Base-by-base conservation (phyloP, 2,113 vertebrate species). In the Nesogale talazaci region DNA sequence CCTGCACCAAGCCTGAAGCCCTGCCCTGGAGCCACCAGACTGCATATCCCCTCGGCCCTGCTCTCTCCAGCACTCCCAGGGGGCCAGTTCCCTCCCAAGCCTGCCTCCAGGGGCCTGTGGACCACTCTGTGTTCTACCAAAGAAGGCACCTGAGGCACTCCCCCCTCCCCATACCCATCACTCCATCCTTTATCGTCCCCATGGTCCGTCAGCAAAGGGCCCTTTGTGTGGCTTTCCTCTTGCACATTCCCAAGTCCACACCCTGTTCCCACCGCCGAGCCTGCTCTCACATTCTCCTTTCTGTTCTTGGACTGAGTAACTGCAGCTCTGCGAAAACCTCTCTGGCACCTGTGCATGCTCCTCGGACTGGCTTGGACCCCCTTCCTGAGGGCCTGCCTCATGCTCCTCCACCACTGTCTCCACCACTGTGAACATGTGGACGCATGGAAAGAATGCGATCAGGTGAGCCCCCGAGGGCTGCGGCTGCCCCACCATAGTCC, bases 11-110 rank as follows among this genome's bases (percentile, higher is more conserved):
- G 31, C 69, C 42, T 17, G 3, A 42, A 11, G 17, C 34, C 57
- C 20, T 36, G 0, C 34, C 38, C 56, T n/a, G 0, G 17, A 56
- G n/a, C 5, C 29, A 86, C 3, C 23, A 4, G 40, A 40, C 31
- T 63, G 22, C 23, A 77, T 29, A 83, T 7, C 2, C 3, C 8
- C 31, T 5, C 31, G 63, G 36, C 42, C 34, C 34, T 9, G 29
- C 3, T 3, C 67, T 56, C 86, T 12, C n/a, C 59, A 69, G 34
- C 27, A 42, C 27, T 40, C 23, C 11, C 29, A 56, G 85, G 12
- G 12, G 25, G 11, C 38, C 59, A 23, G 17, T 42, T 85, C 12
- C 23, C 25, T 31, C 81, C 63, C 31, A 10, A 70, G 40, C 16
- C 89, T n/a, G 23, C 22, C 59, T 17, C 8, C 25, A 46, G 15